A percentile compares a stretch with the other conserved stretches of the same genome.
Evolutionary conservation across 92 coral and sea anemone genomes (phyloP).

Genomic region (Zoanthus solanderi): DNA sequence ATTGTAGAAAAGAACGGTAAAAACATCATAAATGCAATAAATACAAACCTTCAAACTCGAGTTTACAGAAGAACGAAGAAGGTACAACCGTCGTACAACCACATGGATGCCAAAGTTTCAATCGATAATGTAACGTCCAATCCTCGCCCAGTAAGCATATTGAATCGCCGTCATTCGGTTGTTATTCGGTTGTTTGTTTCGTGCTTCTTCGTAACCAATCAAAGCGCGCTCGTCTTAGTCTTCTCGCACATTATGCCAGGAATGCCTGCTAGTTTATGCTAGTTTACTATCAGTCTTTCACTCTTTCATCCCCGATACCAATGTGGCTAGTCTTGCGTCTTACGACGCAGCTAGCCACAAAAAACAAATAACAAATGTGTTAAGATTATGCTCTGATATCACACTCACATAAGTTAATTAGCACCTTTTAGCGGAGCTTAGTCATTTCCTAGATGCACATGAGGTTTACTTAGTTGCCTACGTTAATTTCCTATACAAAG

Average conservation of each 20-base stretch:
- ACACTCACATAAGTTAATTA: too few relatives aligned
- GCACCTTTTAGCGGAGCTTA: too few relatives aligned
- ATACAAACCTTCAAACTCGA: slow-evolving; percentile 7
- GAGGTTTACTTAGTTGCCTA: too few relatives aligned
- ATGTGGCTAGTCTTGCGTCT: slow-evolving; percentile 9
- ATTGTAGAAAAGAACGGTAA: slow-evolving; percentile 6
- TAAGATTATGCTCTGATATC: too few relatives aligned
- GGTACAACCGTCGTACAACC: slow-evolving; percentile 1
- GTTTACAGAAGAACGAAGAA: slow-evolving; percentile 7
- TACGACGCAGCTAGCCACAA: slow-evolving; percentile 10
- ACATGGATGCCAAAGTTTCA: slow-evolving; percentile 8
- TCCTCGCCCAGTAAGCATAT: slow-evolving; percentile 9
- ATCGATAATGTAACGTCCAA: slow-evolving; percentile 7
- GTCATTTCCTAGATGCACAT: too few relatives aligned
- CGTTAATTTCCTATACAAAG: too few relatives aligned
- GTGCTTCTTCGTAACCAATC: slow-evolving; percentile 9
- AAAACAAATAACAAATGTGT: too few relatives aligned
- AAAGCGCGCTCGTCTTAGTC: slow-evolving; percentile 10
- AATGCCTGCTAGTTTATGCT: slow-evolving; percentile 8
- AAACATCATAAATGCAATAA: slow-evolving; percentile 5
- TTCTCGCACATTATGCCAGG: slow-evolving; percentile 6
- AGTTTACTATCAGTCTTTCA: slow-evolving; percentile 6
- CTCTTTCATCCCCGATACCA: slow-evolving; percentile 9
- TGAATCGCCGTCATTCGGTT: slow-evolving; percentile 9
- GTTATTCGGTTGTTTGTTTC: slow-evolving; percentile 7